These are phyloP conservation scores for Eupithecia dodoneata DNA, from an alignment of 2,888 invertebrate species.

Conservation along the genomic window DNA sequence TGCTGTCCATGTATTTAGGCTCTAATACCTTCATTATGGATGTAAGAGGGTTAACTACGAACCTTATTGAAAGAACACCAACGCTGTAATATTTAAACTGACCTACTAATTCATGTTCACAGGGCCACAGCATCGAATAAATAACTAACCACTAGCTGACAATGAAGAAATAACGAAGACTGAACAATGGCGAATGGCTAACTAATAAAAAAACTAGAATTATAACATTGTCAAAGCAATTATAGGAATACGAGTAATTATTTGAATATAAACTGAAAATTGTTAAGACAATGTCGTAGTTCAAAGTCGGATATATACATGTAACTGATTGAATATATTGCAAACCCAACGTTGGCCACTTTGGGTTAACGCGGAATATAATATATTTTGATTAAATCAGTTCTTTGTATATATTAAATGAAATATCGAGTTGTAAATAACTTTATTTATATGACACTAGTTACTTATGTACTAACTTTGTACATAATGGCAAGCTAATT, in stretches of 20 bases:
- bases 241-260: not conserved
- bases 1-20: no score
- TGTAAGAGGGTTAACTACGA: no score
- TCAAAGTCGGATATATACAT: constrained; percentile 15
- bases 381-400: constrained; percentile 22
- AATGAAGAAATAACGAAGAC: constrained; percentile 27
- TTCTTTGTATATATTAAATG: constrained; percentile 45
- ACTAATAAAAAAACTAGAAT: constrained; percentile 43
- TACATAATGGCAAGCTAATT: constrained; percentile 67
- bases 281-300: constrained; percentile 32
- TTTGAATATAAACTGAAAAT: not conserved
- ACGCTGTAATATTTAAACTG: constrained; percentile 41
- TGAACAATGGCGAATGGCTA: constrained; percentile 28
- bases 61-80: no score
- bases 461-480: constrained; percentile 67
- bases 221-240: constrained; percentile 33
- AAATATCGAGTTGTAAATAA: constrained; percentile 70
- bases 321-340: constrained; percentile 15
- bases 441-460: constrained; percentile 67
- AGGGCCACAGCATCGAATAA: constrained; percentile 31
- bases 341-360: not conserved
- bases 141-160: not conserved
- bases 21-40: no score
- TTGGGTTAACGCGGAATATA: not conserved
- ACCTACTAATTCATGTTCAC: constrained; percentile 36